A percentile compares a stretch with the other conserved stretches of the same genome.
phyloP scores from a whole-genome alignment of 2,797 vertebrate genomes.

The Molothrus ater region DNA sequence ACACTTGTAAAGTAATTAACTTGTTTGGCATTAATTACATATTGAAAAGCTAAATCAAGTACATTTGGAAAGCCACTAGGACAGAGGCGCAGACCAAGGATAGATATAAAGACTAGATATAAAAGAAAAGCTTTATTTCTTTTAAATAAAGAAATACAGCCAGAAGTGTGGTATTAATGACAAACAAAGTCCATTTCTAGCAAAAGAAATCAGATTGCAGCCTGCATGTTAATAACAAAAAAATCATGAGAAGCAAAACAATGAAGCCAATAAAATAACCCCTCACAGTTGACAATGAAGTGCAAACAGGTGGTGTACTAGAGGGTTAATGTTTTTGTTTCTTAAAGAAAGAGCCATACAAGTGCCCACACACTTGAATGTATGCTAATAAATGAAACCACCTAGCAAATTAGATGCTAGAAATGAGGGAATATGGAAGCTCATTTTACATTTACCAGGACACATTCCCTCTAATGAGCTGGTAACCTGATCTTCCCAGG shows the following conservation, averaged over 20 bases:
- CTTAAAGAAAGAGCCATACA: constrained; percentile 52
- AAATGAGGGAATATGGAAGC: constrained; percentile 36
- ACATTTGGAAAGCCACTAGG: constrained; percentile 79
- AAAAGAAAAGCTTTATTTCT: constrained; percentile 71
- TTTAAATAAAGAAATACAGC: constrained; percentile 68
- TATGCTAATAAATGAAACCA: constrained; percentile 66
- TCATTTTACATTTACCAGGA: constrained; percentile 63
- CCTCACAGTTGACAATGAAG: constrained; percentile 67
- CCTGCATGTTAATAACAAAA: constrained; percentile 62
- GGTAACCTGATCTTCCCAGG: constrained; percentile 59
- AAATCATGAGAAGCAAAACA: constrained; percentile 67
- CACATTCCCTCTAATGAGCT: constrained; percentile 50
- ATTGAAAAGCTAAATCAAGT: constrained; percentile 88
- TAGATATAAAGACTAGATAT: constrained; percentile 72
- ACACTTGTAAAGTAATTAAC: constrained; percentile 86
- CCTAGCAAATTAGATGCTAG: constrained; percentile 55
- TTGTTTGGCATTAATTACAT: constrained; percentile 87
- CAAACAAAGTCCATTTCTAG: constrained; percentile 64
- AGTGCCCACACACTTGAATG: constrained; percentile 72
- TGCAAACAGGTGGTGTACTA: constrained; percentile 77
- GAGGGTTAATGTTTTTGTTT: constrained; percentile 72
- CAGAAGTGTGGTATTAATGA: constrained; percentile 74
- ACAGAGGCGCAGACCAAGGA: constrained; percentile 72
- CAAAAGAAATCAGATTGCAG: constrained; percentile 61
- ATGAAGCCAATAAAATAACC: constrained; percentile 53